These are phyloP conservation scores for Trachelipus rathkii DNA, from an alignment of 1,140 invertebrate genomes.

Conservation along the genomic window DNA sequence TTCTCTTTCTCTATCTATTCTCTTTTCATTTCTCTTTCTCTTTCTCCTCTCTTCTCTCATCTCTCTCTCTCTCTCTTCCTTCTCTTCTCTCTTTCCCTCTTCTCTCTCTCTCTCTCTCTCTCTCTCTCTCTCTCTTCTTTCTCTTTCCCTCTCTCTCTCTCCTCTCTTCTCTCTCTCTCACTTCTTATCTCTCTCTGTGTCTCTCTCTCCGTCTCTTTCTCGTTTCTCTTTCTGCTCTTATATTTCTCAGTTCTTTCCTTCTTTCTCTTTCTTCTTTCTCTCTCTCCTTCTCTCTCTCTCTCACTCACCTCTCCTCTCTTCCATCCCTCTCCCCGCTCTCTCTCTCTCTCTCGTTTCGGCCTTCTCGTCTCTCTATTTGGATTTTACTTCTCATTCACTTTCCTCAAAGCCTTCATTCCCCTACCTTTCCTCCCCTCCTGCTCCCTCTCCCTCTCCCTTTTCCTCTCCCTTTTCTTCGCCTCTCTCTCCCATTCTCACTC, in stretches of 20 bases:
- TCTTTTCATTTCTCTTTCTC: no score
- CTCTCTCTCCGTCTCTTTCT: not conserved
- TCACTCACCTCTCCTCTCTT: not conserved
- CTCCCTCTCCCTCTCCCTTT: slow-evolving; percentile 1
- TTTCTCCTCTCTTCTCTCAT: no score
- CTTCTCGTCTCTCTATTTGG: not conserved
- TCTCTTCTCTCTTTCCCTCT: not conserved
- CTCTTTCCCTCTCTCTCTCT: not conserved
- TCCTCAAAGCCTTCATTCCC: no score
- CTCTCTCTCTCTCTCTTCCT: no score
- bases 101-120: not conserved
- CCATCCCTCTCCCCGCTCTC: not conserved
- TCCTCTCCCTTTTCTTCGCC: not conserved
- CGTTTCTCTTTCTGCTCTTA: no score
- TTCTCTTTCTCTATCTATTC: no score
- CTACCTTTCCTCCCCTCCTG: not conserved
- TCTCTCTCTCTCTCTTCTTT: not conserved
- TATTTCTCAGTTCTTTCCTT: not conserved
- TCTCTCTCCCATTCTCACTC: no score
- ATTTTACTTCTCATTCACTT: not conserved
- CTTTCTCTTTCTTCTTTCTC: not conserved
- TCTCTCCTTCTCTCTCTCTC: not conserved
- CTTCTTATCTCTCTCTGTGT: not conserved
- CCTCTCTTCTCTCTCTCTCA: not conserved
- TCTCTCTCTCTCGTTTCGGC: not conserved